Evolutionary conservation across 2,113 vertebrate genomes (phyloP).

Genomic region (Misgurnus mizolepis): DNA sequence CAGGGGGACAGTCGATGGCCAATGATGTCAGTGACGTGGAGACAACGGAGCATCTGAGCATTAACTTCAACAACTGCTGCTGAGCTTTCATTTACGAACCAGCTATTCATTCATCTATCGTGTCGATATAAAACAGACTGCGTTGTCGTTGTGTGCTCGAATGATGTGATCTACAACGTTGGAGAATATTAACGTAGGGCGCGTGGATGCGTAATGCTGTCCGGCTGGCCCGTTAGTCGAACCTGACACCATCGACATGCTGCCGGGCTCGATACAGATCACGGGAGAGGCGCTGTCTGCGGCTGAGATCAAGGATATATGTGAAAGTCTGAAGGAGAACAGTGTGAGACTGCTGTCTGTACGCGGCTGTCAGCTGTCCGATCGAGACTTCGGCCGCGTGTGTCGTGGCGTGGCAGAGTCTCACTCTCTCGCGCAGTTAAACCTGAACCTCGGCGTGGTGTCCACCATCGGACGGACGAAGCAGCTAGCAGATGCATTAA

Average conservation of each 20-base stretch:
- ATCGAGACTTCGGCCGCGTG: slow-evolving; percentile 90
- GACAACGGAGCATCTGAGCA: not conserved
- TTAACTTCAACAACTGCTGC: not conserved
- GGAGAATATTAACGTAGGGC: not conserved
- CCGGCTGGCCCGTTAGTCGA: not conserved
- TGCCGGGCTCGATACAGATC: slow-evolving; percentile 95
- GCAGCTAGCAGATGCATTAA: slow-evolving; percentile 88
- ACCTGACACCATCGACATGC: slow-evolving; percentile 69
- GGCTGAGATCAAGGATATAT: slow-evolving; percentile 91
- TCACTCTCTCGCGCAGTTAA: slow-evolving; percentile 87
- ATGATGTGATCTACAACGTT: not conserved
- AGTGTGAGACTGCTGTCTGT: slow-evolving; percentile 87
- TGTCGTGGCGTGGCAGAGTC: slow-evolving; percentile 87
- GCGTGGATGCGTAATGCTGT: slow-evolving; percentile 3
- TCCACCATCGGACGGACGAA: slow-evolving; percentile 83
- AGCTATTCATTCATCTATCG: too few relatives aligned
- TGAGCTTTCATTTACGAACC: not conserved
- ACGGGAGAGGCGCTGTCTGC: slow-evolving; percentile 89
- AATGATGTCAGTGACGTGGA: slow-evolving; percentile 11
- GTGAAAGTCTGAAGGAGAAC: slow-evolving; percentile 89
- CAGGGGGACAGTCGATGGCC: not conserved
- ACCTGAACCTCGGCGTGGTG: slow-evolving; percentile 94
- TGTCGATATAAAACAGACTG: too few relatives aligned
- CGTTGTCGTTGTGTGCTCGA: not conserved
- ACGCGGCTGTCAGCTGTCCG: slow-evolving; percentile 90